Evolutionary conservation across 2,797 vertebrate species (phyloP).

Genomic region (Chrosomus eos): DNA sequence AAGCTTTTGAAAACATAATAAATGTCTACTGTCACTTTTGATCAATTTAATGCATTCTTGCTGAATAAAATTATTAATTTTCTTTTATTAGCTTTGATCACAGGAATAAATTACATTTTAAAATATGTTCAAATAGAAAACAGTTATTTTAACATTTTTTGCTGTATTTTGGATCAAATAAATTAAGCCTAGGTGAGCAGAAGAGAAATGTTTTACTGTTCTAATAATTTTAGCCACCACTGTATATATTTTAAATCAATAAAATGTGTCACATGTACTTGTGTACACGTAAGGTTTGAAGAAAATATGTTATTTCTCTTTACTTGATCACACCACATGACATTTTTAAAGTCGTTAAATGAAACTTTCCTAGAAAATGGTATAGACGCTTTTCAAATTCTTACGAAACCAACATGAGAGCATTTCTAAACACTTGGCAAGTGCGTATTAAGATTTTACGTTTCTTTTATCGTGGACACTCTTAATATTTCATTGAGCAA

Average conservation of each 20-base stretch:
- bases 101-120: too few relatives aligned
- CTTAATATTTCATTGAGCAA: background rate
- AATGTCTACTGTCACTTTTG: too few relatives aligned
- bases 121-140: too few relatives aligned
- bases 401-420: background rate
- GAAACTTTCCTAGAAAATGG: background rate
- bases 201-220: too few relatives aligned
- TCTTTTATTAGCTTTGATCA: too few relatives aligned
- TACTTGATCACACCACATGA: background rate
- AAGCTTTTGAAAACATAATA: too few relatives aligned
- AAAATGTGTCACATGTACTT: background rate
- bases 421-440: background rate
- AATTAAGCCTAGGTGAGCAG: too few relatives aligned
- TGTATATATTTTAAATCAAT: background rate
- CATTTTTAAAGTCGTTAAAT: background rate
- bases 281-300: background rate
- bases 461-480: background rate
- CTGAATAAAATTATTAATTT: too few relatives aligned
- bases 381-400: background rate
- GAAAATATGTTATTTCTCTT: background rate
- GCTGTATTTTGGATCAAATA: too few relatives aligned
- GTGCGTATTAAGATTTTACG: background rate
- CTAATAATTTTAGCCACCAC: too few relatives aligned
- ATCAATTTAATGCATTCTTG: too few relatives aligned
- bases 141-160: too few relatives aligned